phyloP scores from a whole-genome alignment of 2,888 invertebrate species.

The Idaea biselata region DNA sequence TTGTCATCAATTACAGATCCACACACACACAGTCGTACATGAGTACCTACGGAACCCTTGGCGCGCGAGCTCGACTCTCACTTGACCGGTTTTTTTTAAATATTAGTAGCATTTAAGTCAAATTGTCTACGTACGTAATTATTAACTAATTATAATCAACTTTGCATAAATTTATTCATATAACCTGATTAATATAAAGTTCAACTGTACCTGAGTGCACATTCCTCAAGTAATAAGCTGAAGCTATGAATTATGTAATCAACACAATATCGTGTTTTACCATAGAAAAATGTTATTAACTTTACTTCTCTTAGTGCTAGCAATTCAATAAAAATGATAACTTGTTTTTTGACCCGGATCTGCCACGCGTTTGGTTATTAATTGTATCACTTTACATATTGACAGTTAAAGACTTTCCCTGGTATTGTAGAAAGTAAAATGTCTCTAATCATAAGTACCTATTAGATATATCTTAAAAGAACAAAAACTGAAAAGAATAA shows the following conservation, averaged over 20 bases:
- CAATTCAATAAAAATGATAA: conserved; percentile 47
- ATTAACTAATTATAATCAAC: background rate
- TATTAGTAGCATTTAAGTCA: too few relatives aligned
- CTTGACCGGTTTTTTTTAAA: too few relatives aligned
- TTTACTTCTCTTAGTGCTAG: conserved; percentile 31
- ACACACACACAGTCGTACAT: too few relatives aligned
- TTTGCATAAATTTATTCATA: background rate
- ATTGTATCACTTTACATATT: conserved; percentile 9
- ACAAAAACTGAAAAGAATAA: background rate
- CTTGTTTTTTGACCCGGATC: conserved; percentile 71
- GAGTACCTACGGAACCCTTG: too few relatives aligned
- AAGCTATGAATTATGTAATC: conserved; percentile 32
- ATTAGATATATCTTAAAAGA: background rate
- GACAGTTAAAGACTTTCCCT: conserved; percentile 12
- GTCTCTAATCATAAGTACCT: background rate
- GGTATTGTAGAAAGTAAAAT: conserved; percentile 3
- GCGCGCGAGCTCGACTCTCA: too few relatives aligned
- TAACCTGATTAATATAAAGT: conserved; percentile 14
- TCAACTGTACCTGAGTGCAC: conserved; percentile 9
- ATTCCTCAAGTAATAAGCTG: conserved; percentile 20
- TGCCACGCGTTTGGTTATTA: conserved; percentile 43
- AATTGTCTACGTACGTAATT: too few relatives aligned
- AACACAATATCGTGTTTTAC: conserved; percentile 25
- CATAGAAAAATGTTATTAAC: conserved; percentile 31
- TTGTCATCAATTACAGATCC: too few relatives aligned